Percentiles rank a stretch among this genome's conserved stretches.
Evolutionary conservation across 2,113 vertebrate species (phyloP).

Genomic region (Gadus chalcogrammus): DNA sequence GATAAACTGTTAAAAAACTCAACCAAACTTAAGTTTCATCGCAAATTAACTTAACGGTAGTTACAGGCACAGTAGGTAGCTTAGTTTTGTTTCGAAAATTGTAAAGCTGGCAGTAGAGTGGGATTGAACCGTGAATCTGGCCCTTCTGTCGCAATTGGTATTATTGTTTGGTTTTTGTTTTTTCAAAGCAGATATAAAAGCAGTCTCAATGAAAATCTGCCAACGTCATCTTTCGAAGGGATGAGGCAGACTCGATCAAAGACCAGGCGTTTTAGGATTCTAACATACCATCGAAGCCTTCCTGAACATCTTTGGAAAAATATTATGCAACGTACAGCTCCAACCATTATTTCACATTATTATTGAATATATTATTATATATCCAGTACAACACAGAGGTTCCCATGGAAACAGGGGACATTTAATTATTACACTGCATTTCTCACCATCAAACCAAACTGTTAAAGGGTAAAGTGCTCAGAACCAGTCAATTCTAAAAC

Average conservation of each 20-base stretch:
- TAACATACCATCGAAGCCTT: background rate
- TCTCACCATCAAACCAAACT: constrained; percentile 14
- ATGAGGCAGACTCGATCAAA: no score
- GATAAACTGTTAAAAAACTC: no score
- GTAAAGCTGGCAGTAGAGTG: background rate
- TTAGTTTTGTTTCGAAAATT: background rate
- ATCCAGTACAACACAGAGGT: background rate
- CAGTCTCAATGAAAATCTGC: no score
- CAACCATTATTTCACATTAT: background rate
- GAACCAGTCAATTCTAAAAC: constrained; percentile 38
- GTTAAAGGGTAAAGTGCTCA: constrained; percentile 55
- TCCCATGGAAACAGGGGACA: background rate
- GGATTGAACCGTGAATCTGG: no score
- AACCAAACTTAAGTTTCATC: no score
- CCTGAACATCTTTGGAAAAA: background rate
- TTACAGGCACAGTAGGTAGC: constrained; percentile 40
- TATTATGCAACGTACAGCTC: background rate
- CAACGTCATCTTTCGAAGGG: no score
- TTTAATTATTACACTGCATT: constrained; percentile 3
- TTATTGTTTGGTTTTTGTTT: no score
- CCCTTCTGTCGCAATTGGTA: no score
- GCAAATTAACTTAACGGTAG: background rate
- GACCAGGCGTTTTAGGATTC: no score
- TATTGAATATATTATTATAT: background rate
- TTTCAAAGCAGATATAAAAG: no score